Evolutionary conservation across 2,113 vertebrate species (phyloP).

Genomic region (Speoplatyrhinus poulsoni): DNA sequence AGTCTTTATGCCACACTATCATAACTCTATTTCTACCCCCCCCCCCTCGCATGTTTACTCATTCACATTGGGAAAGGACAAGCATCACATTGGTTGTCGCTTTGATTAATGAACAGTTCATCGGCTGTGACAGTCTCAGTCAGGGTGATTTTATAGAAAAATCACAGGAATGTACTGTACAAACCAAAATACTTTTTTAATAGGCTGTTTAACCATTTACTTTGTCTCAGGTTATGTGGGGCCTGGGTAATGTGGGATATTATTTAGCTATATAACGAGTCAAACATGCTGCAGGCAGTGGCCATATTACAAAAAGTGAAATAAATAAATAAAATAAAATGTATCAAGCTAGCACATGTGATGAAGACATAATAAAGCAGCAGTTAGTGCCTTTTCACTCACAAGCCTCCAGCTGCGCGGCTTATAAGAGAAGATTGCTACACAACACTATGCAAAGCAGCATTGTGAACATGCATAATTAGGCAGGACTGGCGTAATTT

Average conservation of each 20-base stretch:
- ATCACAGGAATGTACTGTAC: too few relatives aligned
- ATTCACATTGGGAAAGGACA: constrained; percentile 16
- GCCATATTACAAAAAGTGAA: constrained; percentile 20
- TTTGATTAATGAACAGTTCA: constrained; percentile 56
- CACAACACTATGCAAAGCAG: constrained; percentile 84
- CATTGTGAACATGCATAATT: constrained; percentile 91
- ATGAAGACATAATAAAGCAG: constrained; percentile 67
- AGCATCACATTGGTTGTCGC: constrained; percentile 28
- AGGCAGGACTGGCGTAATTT: constrained; percentile 88
- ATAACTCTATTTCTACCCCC: constrained; percentile 49
- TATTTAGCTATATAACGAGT: background rate
- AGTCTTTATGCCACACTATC: constrained; percentile 43
- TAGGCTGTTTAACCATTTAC: too few relatives aligned
- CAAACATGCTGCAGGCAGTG: constrained; percentile 52
- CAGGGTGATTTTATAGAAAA: background rate
- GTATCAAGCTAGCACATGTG: constrained; percentile 63
- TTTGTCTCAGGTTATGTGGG: too few relatives aligned
- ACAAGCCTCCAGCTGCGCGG: constrained; percentile 66
- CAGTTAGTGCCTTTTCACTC: constrained; percentile 76
- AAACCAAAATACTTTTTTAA: too few relatives aligned
- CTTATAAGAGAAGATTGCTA: constrained; percentile 12
- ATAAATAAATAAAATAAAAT: constrained; percentile 52
- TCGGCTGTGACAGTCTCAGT: constrained; percentile 25
- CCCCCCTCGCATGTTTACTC: constrained; percentile 35
- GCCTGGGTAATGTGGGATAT: too few relatives aligned